Percentiles rank a stretch among this genome's conserved stretches.
These are phyloP conservation scores for Agraylea sexmaculata DNA, from an alignment of 1,140 invertebrate species.

Conservation along the genomic window DNA sequence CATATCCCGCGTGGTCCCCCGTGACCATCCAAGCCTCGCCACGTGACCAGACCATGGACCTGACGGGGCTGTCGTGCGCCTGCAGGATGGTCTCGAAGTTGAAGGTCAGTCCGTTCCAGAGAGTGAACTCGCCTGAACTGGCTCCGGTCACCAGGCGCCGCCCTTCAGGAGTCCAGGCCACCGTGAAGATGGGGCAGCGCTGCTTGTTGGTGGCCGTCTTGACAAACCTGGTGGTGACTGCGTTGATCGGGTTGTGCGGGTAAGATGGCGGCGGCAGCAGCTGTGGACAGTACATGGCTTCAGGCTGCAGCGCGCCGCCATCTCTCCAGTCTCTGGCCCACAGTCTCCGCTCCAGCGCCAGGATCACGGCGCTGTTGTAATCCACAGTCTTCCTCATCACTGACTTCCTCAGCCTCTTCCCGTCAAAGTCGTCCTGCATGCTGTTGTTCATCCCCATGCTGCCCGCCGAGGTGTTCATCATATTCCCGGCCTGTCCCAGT, in stretches of 20 bases:
- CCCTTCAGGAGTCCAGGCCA: constrained; percentile 99
- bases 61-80: constrained; percentile 94
- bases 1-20: constrained; percentile 94
- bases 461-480: constrained; percentile 40
- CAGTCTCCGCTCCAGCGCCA: constrained; percentile 79
- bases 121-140: constrained; percentile 96
- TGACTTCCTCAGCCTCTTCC: constrained; percentile 88
- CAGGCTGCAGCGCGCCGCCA: constrained; percentile 75
- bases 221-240: constrained; percentile 92
- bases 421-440: constrained; percentile 83
- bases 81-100: constrained; percentile 99
- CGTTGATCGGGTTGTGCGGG: constrained; percentile 91
- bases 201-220: constrained; percentile 99
- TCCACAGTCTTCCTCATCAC: constrained; percentile 97
- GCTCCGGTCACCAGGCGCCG: constrained; percentile 94
- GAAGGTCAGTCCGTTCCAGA: constrained; percentile 99
- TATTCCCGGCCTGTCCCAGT: constrained; percentile 39
- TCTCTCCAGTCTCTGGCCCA: constrained; percentile 91
- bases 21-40: constrained; percentile 99
- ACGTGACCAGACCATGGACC: constrained; percentile 99
- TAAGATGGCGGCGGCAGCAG: constrained; percentile 81
- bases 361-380: constrained; percentile 93
- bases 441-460: constrained; percentile 46
- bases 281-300: constrained; percentile 80
- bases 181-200: constrained; percentile 96